These are phyloP conservation scores for Drosophila quadrilineata DNA, from an alignment of 1,140 invertebrate species.

Conservation along the genomic window DNA sequence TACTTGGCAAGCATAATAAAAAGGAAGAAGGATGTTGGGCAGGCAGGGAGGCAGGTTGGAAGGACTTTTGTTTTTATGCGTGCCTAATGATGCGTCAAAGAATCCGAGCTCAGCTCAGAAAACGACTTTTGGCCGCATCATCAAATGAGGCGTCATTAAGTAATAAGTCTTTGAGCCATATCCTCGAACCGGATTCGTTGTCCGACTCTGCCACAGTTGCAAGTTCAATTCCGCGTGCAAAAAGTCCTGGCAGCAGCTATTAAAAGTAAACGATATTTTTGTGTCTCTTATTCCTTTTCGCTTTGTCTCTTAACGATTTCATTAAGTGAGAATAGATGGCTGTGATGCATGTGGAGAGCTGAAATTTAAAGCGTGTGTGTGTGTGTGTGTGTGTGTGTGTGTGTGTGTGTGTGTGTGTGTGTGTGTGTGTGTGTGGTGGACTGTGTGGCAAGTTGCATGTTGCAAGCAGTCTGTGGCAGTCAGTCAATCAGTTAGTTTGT, in stretches of 20 bases:
- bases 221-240: constrained; percentile 6
- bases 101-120: constrained; percentile 2
- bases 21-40: not conserved
- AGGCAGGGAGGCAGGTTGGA: not conserved
- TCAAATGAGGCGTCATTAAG: constrained; percentile 70
- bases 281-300: too few relatives aligned
- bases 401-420: too few relatives aligned
- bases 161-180: constrained; percentile 63
- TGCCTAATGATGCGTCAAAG: constrained; percentile 67
- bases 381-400: too few relatives aligned
- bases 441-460: constrained; percentile 19
- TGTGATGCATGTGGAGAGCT: too few relatives aligned
- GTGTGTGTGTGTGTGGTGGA: too few relatives aligned
- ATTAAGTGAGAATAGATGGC: constrained; percentile 58
- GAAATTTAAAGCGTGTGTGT: not conserved
- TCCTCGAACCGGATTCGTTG: constrained; percentile 1
- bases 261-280: constrained; percentile 49
- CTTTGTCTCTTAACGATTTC: constrained; percentile 69
- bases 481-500: constrained; percentile 33
- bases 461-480: constrained; percentile 37
- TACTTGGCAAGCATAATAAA: too few relatives aligned
- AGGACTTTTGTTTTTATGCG: constrained; percentile 43
- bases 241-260: constrained; percentile 64
- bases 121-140: constrained; percentile 42
- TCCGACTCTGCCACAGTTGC: not conserved